Percentiles rank a stretch among this genome's conserved stretches.
Evolutionary conservation across 2,113 vertebrate genomes (phyloP).

Genomic region (Talpa occidentalis): DNA sequence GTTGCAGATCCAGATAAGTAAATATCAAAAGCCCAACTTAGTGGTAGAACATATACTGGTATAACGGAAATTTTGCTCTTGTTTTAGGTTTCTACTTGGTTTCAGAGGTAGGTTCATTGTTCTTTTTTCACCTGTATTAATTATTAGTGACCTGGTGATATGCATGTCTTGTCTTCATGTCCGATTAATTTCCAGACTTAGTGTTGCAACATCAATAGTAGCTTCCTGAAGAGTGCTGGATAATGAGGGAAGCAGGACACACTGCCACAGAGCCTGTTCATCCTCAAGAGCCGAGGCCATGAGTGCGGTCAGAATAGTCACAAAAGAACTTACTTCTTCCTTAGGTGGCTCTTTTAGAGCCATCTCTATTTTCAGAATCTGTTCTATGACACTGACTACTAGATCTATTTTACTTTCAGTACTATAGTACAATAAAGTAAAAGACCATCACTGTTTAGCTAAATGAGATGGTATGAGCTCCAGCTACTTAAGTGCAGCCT

Average conservation of each 20-base stretch:
- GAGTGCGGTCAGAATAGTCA: not conserved
- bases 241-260: not conserved
- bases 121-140: slow-evolving; percentile 35
- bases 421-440: not conserved
- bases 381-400: not conserved
- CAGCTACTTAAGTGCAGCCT: not conserved
- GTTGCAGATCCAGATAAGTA: not conserved
- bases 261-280: not conserved
- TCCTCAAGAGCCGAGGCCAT: not conserved
- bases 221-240: not conserved
- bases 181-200: slow-evolving; percentile 16
- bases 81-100: not conserved
- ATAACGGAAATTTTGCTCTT: not conserved
- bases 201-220: not conserved
- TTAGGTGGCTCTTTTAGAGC: not conserved
- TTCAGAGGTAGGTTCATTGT: not conserved
- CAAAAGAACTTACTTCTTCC: not conserved
- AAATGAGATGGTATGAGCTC: not conserved
- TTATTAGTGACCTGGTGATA: not conserved
- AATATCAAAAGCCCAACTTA: not conserved
- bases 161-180: not conserved
- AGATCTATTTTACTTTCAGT: not conserved
- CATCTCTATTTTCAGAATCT: not conserved
- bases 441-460: not conserved
- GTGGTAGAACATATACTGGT: not conserved